phyloP scores from a whole-genome alignment of 2,888 invertebrate genomes.

The Xanthostigma xanthostigma region DNA sequence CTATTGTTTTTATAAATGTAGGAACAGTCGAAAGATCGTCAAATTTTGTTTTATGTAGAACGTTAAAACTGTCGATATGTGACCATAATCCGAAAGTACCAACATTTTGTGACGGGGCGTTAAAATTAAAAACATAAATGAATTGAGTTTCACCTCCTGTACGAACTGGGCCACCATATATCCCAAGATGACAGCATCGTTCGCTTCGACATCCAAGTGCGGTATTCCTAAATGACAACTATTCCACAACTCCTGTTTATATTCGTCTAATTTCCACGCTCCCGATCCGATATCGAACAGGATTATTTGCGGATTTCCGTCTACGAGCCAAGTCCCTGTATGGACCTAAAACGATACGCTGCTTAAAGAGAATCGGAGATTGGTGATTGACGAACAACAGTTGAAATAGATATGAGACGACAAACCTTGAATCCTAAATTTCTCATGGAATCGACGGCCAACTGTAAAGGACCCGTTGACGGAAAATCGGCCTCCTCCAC shows the following conservation, averaged over 20 bases:
- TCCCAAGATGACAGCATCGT: slow-evolving; percentile 92
- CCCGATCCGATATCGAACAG: slow-evolving; percentile 95
- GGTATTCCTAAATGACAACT: slow-evolving; percentile 83
- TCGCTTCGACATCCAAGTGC: slow-evolving; percentile 86
- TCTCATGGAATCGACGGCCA: slow-evolving; percentile 63
- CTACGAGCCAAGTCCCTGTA: slow-evolving; percentile 97
- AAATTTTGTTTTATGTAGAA: no score
- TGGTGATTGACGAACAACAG: not conserved
- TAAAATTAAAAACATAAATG: no score
- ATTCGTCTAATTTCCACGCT: slow-evolving; percentile 89
- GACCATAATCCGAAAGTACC: no score
- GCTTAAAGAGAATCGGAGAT: not conserved
- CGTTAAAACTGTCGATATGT: no score
- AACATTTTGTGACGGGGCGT: no score
- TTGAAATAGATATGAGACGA: not conserved
- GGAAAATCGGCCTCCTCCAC: slow-evolving; percentile 87
- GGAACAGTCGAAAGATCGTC: no score
- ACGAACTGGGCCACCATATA: slow-evolving; percentile 90
- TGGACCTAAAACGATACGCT: slow-evolving; percentile 43
- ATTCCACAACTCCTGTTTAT: slow-evolving; percentile 89
- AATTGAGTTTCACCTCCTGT: slow-evolving; percentile 46
- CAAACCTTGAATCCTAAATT: slow-evolving; percentile 75
- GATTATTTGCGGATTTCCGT: slow-evolving; percentile 97
- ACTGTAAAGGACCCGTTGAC: slow-evolving; percentile 51
- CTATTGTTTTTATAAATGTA: no score